Evolutionary conservation across 2,888 invertebrate genomes (phyloP), one percentile per base, ranked within the genome.

Genomic region (Erebia palarica): DNA sequence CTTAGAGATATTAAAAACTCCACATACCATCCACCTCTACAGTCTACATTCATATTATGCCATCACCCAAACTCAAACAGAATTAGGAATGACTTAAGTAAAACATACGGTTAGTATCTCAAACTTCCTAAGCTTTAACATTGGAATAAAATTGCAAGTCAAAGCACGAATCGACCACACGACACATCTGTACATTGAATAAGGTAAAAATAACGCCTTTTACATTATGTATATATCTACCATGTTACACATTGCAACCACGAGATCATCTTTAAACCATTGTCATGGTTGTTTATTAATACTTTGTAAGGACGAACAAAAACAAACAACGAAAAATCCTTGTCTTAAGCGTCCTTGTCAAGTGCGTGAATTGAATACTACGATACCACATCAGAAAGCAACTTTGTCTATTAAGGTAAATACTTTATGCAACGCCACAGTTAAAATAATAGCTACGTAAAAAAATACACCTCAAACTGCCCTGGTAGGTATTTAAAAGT

Each of bases 331-430:
- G 47, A 63, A 63, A 21, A 49, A 49, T 49, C 47, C 18, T 21
- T 49, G 13, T 49, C 49, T 21, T 1, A 18, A 49, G 21, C 14
- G 55, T 42, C 65, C 65, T 65, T 42, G 65, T 55, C 8, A 65
- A 55, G 55, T 55, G 65, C 65, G 55, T 65, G 65, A 65, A 42
- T 42, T 36, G 65, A 65, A 65, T 55, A 36, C 44, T 61, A 1
- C 5, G 16, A 44, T 18, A 47, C 42, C 42, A 36, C 14, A 42
- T 44, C 60, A 60, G n/a, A 60, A 60, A 60, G 42, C 44, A 44
- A 61, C 60, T 44, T 18, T 61, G 18, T 60, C 42, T 47, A 27
- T 3, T 27, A 61, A 18, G 18, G 47, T 61, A n/a, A 60, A 60
- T 36, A 1, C 36, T 36, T 36, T 36, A 36, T 36, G 7, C 36